These are phyloP conservation scores for Melanophora roralis DNA, from an alignment of 2,888 invertebrate species.

Conservation along the genomic window DNA sequence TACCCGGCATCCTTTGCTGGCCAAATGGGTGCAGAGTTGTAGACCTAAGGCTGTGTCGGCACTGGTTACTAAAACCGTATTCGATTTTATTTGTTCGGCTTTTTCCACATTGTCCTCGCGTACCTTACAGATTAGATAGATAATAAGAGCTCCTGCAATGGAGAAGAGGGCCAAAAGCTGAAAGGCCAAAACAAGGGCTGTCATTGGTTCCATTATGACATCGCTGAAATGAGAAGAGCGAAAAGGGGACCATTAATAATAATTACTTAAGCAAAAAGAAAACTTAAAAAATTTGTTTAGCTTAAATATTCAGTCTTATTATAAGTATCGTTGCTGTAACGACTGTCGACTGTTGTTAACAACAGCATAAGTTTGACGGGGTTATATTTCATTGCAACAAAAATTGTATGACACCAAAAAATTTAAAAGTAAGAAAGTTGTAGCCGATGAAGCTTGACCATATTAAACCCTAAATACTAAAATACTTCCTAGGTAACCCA, in stretches of 20 bases:
- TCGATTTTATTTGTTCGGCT: constrained; percentile 76
- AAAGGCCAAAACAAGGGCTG: constrained; percentile 87
- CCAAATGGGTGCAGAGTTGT: constrained; percentile 85
- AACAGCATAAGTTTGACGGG: no score
- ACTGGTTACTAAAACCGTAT: constrained; percentile 87
- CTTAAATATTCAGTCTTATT: no score
- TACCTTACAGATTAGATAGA: constrained; percentile 87
- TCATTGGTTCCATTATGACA: constrained; percentile 86
- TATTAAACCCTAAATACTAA: no score
- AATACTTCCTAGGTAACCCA: no score
- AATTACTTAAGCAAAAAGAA: no score
- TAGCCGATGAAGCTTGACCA: no score
- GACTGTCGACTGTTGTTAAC: no score
- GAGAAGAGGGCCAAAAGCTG: constrained; percentile 89
- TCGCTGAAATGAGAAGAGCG: constrained; percentile 67
- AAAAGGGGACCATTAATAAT: background rate
- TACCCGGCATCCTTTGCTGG: constrained; percentile 85
- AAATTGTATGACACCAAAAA: no score
- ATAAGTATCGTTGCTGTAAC: no score
- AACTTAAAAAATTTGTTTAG: no score
- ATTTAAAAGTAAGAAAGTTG: no score
- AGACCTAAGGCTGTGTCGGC: constrained; percentile 88
- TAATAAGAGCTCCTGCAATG: constrained; percentile 88
- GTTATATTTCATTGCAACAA: no score
- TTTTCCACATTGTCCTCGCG: constrained; percentile 79